phyloP scores from a whole-genome alignment of 2,888 invertebrate species.

The Mycogona germanica region DNA sequence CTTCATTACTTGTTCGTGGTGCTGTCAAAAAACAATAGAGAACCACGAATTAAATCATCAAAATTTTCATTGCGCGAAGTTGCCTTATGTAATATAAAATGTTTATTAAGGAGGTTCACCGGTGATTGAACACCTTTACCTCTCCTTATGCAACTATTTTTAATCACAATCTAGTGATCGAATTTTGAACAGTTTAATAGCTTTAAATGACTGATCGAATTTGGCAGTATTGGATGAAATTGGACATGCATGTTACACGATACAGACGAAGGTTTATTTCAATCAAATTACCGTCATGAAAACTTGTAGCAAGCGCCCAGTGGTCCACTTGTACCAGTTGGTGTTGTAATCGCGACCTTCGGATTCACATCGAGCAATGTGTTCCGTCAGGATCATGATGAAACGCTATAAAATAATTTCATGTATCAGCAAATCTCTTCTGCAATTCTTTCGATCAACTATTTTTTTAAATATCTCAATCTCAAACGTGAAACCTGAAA shows the following conservation, averaged over 20 bases:
- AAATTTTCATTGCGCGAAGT: neutral
- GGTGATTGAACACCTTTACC: neutral
- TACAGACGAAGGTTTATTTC: constrained; percentile 2
- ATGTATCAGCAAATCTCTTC: too few species aligned
- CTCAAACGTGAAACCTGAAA: constrained; percentile 52
- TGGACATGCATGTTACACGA: too few species aligned
- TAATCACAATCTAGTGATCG: constrained; percentile 9
- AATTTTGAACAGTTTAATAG: neutral
- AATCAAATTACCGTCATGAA: constrained; percentile 64
- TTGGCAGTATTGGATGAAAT: neutral
- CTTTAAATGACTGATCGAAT: neutral
- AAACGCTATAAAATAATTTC: constrained; percentile 54
- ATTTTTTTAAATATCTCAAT: too few species aligned
- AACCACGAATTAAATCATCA: neutral
- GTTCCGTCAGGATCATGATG: constrained; percentile 94
- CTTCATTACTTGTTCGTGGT: constrained; percentile 94
- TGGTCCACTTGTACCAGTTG: constrained; percentile 92
- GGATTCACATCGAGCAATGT: constrained; percentile 83
- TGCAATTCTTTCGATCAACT: neutral
- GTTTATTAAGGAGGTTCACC: too few species aligned
- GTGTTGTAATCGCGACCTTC: constrained; percentile 87
- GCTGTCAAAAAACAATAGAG: constrained; percentile 48
- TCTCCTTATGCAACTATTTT: neutral
- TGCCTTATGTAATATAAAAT: too few species aligned
- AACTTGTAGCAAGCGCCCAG: constrained; percentile 87